phyloP scores from a whole-genome alignment of 2,113 vertebrate species.

The Mesocricetus auratus region DNA sequence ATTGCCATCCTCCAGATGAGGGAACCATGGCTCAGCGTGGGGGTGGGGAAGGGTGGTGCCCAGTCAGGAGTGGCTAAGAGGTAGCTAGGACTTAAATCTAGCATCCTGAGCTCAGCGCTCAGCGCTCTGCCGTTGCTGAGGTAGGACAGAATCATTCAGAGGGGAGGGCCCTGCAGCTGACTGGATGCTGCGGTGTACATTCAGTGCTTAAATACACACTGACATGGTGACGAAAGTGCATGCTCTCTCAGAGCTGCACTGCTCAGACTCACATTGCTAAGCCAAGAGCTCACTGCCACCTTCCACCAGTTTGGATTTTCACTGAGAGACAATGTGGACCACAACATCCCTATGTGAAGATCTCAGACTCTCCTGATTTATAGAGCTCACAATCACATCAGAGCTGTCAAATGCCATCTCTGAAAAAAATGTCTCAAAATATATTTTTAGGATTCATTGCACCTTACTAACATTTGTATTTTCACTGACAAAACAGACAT shows the following conservation, averaged over 20 bases:
- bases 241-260: neutral
- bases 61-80: neutral
- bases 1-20: neutral
- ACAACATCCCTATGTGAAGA: neutral
- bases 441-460: neutral
- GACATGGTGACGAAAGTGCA: neutral
- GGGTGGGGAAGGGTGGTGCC: neutral
- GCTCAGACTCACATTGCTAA: neutral
- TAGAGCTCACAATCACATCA: neutral
- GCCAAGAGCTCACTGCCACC: neutral
- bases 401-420: neutral
- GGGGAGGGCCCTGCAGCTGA: neutral
- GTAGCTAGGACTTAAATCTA: neutral
- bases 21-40: neutral
- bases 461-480: neutral
- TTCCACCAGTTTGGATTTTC: neutral
- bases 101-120: neutral
- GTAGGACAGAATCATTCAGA: neutral
- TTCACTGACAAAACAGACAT: neutral
- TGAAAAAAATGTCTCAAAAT: constrained; percentile 16
- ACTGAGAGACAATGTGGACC: neutral
- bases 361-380: neutral
- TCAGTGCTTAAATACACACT: neutral
- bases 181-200: neutral
- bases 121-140: neutral